phyloP scores from a whole-genome alignment of 2,888 invertebrate genomes.

The Petrolisthes cinctipes region DNA sequence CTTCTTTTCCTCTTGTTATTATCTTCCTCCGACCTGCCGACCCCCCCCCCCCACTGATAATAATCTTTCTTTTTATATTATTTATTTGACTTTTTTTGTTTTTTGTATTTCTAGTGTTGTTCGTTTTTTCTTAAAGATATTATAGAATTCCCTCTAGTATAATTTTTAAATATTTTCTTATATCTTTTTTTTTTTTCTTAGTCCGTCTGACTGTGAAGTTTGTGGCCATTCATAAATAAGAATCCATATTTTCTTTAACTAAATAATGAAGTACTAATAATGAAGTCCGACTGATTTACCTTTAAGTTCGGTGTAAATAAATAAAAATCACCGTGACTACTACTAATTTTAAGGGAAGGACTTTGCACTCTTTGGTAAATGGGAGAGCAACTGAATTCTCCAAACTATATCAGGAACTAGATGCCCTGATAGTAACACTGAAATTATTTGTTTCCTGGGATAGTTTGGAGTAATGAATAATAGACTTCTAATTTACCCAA shows the following conservation, averaged over 20 bases:
- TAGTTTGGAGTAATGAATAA: background rate
- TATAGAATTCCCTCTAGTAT: background rate
- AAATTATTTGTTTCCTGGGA: no score
- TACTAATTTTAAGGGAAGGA: no score
- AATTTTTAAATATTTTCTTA: constrained; percentile 1
- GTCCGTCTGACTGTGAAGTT: constrained; percentile 3
- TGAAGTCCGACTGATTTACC: no score
- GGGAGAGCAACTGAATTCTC: no score
- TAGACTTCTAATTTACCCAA: background rate
- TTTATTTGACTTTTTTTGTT: background rate
- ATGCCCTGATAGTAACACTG: no score
- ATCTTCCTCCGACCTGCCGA: background rate
- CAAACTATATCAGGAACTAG: no score
- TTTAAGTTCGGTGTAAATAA: no score
- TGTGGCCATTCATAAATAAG: background rate
- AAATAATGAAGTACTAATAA: no score
- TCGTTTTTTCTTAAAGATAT: background rate
- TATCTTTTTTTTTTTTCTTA: background rate
- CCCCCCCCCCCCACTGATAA: background rate
- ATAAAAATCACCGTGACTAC: no score
- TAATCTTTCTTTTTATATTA: constrained; percentile 18
- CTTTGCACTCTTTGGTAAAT: no score
- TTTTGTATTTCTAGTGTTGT: background rate
- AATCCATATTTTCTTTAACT: no score
- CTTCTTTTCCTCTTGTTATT: background rate